Conservation (phyloP, 2,797 vertebrate species). For the Coregonus suidteri region DNA sequence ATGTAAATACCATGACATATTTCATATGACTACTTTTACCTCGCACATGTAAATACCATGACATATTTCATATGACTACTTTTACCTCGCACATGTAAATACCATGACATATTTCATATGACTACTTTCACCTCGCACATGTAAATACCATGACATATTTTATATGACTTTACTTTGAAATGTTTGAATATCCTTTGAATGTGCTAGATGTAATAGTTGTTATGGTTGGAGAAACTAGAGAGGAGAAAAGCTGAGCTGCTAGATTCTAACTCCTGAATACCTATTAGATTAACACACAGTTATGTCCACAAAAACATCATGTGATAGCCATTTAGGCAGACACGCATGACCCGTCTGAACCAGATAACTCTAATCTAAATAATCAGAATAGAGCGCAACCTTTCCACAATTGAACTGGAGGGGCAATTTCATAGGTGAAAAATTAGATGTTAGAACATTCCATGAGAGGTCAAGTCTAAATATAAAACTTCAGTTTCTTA, state of each 20-base stretch:
- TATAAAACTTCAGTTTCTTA: neutral
- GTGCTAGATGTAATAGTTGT: neutral
- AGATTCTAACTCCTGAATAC: constrained; percentile 4
- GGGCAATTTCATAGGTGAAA: neutral
- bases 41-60: no score
- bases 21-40: no score
- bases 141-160: neutral
- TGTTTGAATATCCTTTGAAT: neutral
- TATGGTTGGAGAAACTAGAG: neutral
- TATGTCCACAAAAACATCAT: constrained; percentile 59
- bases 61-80: neutral
- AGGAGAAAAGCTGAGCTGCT: constrained; percentile 13
- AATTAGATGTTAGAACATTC: neutral
- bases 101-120: neutral
- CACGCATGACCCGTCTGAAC: constrained; percentile 39
- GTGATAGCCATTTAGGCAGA: constrained; percentile 47
- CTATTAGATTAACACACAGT: constrained; percentile 54
- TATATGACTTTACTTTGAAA: neutral
- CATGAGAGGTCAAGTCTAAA: neutral
- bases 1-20: no score
- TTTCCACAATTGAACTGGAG: neutral
- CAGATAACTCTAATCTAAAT: constrained; percentile 16
- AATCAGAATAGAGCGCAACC: neutral
- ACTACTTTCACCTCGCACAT: no score
- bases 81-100: neutral